Conservation (phyloP, 2,113 vertebrate genomes). For the Cariama cristata region DNA sequence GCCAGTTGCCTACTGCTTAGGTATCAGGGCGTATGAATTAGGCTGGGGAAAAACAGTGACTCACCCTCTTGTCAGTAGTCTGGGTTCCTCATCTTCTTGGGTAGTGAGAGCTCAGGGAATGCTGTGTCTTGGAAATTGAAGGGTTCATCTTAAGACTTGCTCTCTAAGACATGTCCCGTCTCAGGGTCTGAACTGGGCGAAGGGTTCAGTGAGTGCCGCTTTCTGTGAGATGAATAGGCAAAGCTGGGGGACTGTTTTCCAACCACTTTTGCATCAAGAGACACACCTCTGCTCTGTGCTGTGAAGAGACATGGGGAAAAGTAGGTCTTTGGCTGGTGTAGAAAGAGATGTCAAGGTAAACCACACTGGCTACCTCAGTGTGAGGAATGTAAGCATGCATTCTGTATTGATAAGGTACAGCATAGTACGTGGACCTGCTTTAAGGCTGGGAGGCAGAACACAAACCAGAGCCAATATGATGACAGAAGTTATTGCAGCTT, state of each 20-base stretch:
- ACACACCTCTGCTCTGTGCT: not conserved
- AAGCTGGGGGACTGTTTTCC: not conserved
- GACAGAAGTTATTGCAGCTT: slow-evolving; percentile 57
- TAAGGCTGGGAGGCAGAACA: not conserved
- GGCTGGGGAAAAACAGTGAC: not conserved
- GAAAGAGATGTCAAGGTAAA: not conserved
- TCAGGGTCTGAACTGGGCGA: not conserved
- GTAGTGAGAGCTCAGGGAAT: not conserved
- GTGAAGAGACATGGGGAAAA: not conserved
- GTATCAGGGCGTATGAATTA: not conserved
- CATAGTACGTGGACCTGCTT: not conserved
- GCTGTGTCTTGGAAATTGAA: not conserved
- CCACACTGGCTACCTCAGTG: not conserved
- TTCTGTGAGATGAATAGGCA: not conserved
- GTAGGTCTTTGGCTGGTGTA: not conserved
- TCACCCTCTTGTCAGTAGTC: not conserved
- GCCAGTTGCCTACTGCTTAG: not conserved
- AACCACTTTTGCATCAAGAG: not conserved
- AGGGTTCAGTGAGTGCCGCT: not conserved
- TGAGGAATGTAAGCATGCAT: not conserved
- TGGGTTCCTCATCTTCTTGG: not conserved
- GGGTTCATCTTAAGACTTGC: not conserved
- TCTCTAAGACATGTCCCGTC: not conserved
- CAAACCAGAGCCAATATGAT: slow-evolving; percentile 60
- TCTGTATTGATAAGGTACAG: not conserved